Evolutionary conservation across 2,888 invertebrate species (phyloP), one percentile per base, ranked within the genome.

Genomic region (Amblyjoppa fuscipennis): DNA sequence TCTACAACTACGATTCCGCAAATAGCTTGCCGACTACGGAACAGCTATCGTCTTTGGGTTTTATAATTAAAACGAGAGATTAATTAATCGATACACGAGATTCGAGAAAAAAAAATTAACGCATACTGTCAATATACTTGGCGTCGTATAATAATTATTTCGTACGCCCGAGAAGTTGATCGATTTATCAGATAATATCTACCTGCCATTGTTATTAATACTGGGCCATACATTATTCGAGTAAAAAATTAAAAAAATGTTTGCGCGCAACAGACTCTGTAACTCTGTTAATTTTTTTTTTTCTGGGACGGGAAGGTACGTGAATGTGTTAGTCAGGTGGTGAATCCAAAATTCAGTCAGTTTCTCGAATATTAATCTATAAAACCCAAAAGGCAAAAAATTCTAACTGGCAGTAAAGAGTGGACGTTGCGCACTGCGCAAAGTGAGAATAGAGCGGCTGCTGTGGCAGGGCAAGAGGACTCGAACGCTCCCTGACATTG

Each of bases 391-490:
- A 88, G 88, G 85, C 87, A 86, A 88, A 90, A 90, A 84, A 89
- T 89, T 91, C 90, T 92, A 93, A 92, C 92, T 94, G 93, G 93
- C 94, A 94, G 94, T 93, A 93, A 90, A 93, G 90, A 90, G 89
- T 92, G 92, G 93, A 94, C 93, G 88, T 93, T 93, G 93, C 94
- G 93, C 93, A 92, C 93, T 92, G 93, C 93, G 93, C 93, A 93
- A 94, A 87, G 90, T 92, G 91, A 87, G 75, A 85, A 84, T 84
- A 92, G 92, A 92, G 92, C 91, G 90, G 92, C 91, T 92, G 92
- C 90, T 91, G 91, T 90, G 89, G 89, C 90, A 90, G 90, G 64
- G 89, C 89, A 90, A 92, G 90, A 88, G 41, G 11, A 90, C 88
- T 85, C 81, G 56, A 64, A 75, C 73, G 66, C 66, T 75, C 61